These are phyloP conservation scores for Drosophila testacea DNA, from an alignment of 2,888 invertebrate species.

Conservation along the genomic window DNA sequence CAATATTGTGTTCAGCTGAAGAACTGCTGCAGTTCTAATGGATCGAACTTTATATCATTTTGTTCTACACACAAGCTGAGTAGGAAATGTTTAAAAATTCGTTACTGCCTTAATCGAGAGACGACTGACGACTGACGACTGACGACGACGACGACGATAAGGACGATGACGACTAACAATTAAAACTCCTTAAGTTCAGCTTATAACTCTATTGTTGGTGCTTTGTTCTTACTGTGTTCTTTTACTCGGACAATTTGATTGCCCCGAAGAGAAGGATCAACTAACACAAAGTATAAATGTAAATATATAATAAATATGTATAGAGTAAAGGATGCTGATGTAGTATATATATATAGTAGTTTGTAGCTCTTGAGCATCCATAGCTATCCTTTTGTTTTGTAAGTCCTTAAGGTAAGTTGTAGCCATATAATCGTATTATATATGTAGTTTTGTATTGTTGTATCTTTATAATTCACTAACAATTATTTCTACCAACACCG, in stretches of 20 bases:
- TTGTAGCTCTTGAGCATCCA: conserved; percentile 35
- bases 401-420: conserved; percentile 19
- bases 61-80: conserved; percentile 62
- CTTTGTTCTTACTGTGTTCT: conserved; percentile 83
- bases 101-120: conserved; percentile 36
- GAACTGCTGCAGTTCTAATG: conserved; percentile 20
- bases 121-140: conserved; percentile 1
- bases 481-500: conserved; percentile 80
- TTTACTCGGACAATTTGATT: conserved; percentile 68
- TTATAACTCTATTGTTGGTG: conserved; percentile 82
- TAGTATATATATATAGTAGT: conserved; percentile 32
- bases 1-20: conserved; percentile 5
- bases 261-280: conserved; percentile 61
- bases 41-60: conserved; percentile 37
- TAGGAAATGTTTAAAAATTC: conserved; percentile 61
- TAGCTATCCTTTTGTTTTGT: conserved; percentile 13
- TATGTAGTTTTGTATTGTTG: conserved; percentile 24
- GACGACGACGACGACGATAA: too few relatives aligned
- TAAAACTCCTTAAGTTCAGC: conserved; percentile 57
- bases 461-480: conserved; percentile 46
- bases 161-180: conserved; percentile 39
- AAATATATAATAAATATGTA: not conserved
- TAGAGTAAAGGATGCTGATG: conserved; percentile 10
- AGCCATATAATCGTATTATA: conserved; percentile 26
- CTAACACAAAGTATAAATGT: conserved; percentile 42